Conservation (phyloP, 2,113 vertebrate species). For the Anolis sagrei region DNA sequence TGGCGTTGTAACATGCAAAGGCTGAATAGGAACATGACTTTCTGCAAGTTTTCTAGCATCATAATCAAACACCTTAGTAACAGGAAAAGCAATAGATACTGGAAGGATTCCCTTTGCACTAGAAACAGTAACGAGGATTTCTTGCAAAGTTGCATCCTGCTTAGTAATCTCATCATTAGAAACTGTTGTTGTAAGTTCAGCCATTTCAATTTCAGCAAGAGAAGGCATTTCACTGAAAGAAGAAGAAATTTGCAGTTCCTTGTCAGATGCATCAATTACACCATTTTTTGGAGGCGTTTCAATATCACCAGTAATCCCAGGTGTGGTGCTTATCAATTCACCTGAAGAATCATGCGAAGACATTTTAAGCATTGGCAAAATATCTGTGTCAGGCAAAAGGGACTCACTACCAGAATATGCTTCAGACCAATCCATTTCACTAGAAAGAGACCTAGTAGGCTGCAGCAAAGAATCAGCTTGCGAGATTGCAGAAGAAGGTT, state of each 20-base stretch:
- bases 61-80: conserved; percentile 71
- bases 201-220: conserved; percentile 71
- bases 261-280: conserved; percentile 69
- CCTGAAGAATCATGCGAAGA: conserved; percentile 75
- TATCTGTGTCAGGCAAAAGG: conserved; percentile 78
- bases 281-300: conserved; percentile 68
- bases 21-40: conserved; percentile 70
- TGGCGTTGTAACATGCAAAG: conserved; percentile 73
- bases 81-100: conserved; percentile 71
- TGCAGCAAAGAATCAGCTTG: conserved; percentile 75
- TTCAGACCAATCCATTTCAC: conserved; percentile 78
- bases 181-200: conserved; percentile 65
- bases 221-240: conserved; percentile 72
- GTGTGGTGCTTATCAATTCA: conserved; percentile 72
- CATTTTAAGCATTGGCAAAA: conserved; percentile 63
- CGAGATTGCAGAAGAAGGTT: conserved; percentile 70
- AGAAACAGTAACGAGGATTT: conserved; percentile 70
- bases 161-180: conserved; percentile 64
- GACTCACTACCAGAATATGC: conserved; percentile 78
- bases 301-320: conserved; percentile 74
- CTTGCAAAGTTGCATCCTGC: conserved; percentile 67
- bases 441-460: conserved; percentile 79
- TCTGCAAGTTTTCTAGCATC: conserved; percentile 75
- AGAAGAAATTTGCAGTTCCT: conserved; percentile 74
- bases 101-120: conserved; percentile 71